These are phyloP conservation scores for Penelope pileata DNA, from an alignment of 2,113 vertebrate species.

Conservation along the genomic window DNA sequence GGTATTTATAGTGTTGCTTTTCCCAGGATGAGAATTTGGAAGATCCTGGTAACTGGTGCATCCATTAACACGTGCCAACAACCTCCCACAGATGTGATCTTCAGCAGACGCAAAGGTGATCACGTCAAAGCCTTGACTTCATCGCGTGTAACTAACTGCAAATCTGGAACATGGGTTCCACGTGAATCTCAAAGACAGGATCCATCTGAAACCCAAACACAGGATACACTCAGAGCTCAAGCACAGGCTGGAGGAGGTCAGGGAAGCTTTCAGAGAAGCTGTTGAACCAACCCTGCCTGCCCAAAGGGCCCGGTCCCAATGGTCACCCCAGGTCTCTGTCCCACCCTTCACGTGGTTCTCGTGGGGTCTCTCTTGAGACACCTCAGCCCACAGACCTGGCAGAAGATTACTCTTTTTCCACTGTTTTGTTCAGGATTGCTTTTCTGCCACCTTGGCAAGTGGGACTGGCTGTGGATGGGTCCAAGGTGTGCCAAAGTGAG, in stretches of 20 bases:
- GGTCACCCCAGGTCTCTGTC: not conserved
- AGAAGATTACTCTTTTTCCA: not conserved
- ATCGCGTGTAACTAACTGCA: not conserved
- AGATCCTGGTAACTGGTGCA: not conserved
- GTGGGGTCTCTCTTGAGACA: not conserved
- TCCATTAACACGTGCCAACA: not conserved
- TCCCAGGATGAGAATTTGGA: not conserved
- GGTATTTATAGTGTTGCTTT: not conserved
- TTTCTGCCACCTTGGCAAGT: not conserved
- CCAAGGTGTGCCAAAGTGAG: not conserved
- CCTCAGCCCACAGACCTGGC: not conserved
- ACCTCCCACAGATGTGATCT: not conserved
- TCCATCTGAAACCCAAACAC: not conserved
- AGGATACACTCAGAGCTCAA: not conserved
- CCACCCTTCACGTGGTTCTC: not conserved
- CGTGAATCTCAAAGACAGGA: not conserved
- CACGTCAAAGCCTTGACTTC: not conserved
- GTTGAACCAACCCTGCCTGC: not conserved
- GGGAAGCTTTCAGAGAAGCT: not conserved
- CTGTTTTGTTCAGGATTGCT: not conserved
- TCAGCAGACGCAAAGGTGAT: not conserved
- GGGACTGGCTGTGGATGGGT: not conserved
- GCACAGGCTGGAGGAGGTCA: not conserved
- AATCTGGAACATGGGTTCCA: not conserved
- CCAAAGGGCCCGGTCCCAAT: not conserved